phyloP scores from a whole-genome alignment of 2,888 invertebrate genomes.

The Biston betularia region DNA sequence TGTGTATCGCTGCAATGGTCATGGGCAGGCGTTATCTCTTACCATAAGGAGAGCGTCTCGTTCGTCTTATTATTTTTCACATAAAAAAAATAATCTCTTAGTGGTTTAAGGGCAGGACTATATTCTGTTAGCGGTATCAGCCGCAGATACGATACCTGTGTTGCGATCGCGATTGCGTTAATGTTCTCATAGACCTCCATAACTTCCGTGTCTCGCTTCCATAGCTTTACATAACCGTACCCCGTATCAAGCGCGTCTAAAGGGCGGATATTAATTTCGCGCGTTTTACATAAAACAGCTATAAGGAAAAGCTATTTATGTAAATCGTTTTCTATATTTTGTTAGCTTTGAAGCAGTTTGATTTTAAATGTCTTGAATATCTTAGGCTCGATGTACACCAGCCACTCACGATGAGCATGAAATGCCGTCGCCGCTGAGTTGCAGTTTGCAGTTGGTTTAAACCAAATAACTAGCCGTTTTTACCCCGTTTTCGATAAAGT shows the following conservation, averaged over 20 bases:
- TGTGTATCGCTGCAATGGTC: too few relatives aligned
- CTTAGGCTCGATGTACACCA: too few relatives aligned
- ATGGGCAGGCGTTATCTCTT: too few relatives aligned
- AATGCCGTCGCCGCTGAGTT: too few relatives aligned
- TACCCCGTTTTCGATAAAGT: too few relatives aligned
- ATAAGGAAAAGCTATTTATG: constrained; percentile 11
- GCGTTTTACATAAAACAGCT: constrained; percentile 8
- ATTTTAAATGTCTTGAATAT: background rate
- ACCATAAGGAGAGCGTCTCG: too few relatives aligned
- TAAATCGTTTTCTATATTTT: constrained; percentile 6
- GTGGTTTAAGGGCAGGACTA: too few relatives aligned
- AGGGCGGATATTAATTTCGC: constrained; percentile 2
- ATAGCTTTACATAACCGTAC: background rate
- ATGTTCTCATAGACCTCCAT: background rate
- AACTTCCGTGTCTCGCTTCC: constrained; percentile 7
- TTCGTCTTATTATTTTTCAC: too few relatives aligned
- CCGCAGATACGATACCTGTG: background rate
- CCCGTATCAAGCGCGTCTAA: background rate
- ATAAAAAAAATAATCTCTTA: too few relatives aligned
- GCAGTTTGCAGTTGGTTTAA: too few relatives aligned
- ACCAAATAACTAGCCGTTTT: too few relatives aligned
- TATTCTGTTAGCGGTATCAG: background rate
- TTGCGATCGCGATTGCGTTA: constrained; percentile 6
- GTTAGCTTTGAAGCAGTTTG: background rate
- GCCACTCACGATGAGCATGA: too few relatives aligned